Evolutionary conservation across 2,797 vertebrate species (phyloP).

Genomic region (Pseudochromis fuscus): DNA sequence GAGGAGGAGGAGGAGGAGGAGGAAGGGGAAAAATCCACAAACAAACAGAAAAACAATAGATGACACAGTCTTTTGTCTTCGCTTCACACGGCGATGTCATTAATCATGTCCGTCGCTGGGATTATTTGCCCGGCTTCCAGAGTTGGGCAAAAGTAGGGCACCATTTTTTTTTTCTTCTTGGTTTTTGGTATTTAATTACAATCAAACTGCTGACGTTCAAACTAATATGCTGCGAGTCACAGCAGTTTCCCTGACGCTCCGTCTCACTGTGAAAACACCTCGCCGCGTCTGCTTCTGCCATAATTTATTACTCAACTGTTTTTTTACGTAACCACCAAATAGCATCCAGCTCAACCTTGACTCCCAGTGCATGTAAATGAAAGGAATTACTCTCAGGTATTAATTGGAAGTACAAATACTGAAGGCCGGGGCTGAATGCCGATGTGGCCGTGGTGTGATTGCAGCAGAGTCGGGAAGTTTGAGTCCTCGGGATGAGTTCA

Average conservation of each 20-base stretch:
- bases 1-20: not conserved
- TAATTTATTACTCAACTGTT: conserved; percentile 33
- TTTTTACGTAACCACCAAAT: conserved; percentile 25
- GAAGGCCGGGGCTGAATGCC: conserved; percentile 25
- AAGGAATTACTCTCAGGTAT: conserved; percentile 10
- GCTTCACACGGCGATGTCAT: conserved; percentile 41
- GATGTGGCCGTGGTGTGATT: conserved; percentile 26
- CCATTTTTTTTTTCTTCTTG: too few species aligned
- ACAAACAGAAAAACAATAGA: conserved; percentile 49
- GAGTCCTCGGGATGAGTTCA: conserved; percentile 47
- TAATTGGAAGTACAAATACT: conserved; percentile 27
- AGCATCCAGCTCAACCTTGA: conserved; percentile 7
- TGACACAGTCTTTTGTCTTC: conserved; percentile 42
- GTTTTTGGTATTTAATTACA: conserved; percentile 71
- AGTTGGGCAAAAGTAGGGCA: conserved; percentile 57
- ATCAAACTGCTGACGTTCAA: conserved; percentile 68
- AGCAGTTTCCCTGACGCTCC: conserved; percentile 55
- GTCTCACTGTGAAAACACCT: conserved; percentile 34
- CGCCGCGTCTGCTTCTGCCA: conserved; percentile 18
- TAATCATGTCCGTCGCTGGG: conserved; percentile 63
- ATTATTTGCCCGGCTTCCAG: conserved; percentile 51
- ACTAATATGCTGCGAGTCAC: conserved; percentile 52
- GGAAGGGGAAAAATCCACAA: not conserved
- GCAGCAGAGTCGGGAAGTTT: conserved; percentile 28
- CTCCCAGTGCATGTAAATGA: conserved; percentile 10